Conservation (phyloP, 2,797 vertebrate genomes). For the Phalanger gymnotis region DNA sequence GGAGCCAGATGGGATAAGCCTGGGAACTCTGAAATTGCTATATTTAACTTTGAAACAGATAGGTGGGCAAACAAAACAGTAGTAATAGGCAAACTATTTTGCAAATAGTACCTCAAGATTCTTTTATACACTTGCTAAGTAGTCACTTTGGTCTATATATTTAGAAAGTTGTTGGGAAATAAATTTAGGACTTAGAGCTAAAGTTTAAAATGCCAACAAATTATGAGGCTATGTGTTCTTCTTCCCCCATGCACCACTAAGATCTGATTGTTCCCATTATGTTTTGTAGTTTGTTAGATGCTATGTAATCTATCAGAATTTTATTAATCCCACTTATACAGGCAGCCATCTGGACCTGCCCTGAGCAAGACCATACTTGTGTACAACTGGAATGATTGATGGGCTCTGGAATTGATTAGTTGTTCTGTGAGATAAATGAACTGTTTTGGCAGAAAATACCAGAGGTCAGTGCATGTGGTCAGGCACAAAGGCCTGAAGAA, state of each 20-base stretch:
- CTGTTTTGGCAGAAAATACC: conserved; percentile 94
- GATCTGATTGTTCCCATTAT: conserved; percentile 81
- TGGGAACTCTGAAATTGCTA: neutral
- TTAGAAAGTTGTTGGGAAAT: neutral
- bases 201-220: conserved; percentile 55
- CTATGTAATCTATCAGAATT: conserved; percentile 89
- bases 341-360: conserved; percentile 86
- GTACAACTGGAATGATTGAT: conserved; percentile 90
- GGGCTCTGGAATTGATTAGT: conserved; percentile 97
- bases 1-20: conserved; percentile 2
- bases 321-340: conserved; percentile 93
- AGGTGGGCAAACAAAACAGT: conserved; percentile 15
- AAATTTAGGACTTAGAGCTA: conserved; percentile 46
- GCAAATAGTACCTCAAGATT: conserved; percentile 4
- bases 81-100: conserved; percentile 12
- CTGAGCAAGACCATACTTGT: conserved; percentile 79
- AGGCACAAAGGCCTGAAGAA: conserved; percentile 84
- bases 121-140: conserved; percentile 5
- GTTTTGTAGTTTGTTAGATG: conserved; percentile 84
- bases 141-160: conserved; percentile 30
- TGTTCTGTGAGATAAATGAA: conserved; percentile 95
- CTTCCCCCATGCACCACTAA: neutral
- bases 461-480: conserved; percentile 91
- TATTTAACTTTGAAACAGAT: conserved; percentile 28
- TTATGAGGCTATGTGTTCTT: neutral